Evolutionary conservation across 2,797 vertebrate species (phyloP), one percentile per base, ranked within the genome.

Genomic region (Huso huso): DNA sequence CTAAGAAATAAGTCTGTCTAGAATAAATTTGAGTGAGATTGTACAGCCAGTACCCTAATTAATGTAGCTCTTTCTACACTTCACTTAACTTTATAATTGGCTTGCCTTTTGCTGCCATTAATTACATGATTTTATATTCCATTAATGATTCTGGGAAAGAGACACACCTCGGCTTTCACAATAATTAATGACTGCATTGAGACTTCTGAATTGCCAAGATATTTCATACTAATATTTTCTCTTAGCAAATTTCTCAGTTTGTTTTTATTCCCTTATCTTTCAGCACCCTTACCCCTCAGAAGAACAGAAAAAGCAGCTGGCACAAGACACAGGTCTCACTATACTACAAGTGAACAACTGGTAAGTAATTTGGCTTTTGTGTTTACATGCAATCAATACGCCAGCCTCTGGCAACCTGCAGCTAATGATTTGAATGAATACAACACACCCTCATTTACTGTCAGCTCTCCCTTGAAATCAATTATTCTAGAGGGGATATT

Each of bases 261-360:
- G 49, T 75, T 76, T 78, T 77, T 84, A 66, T 80, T 84, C 80
- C 87, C 72, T 75, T 86, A 65, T 84, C 75, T 82, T 83, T 48
- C 82, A 99, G 96, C 96, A 99, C 80, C 96, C 96, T 63, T 99
- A 99, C 86, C 96, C 96, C 69, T 99, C 96, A 87, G 96, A 99
- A 92, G 96, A 99, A 88, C 96, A 99, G 94, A 99, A 99, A 92
- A 99, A 99, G 81, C 96, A 99, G 88, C 90, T 99, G 91, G 96
- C 96, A 79, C 96, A 99, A 89, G 96, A 99, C 86, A 99, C 96
- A 9, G 96, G 96, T 77, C 95, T 99, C 85, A 98, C 96, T 86
- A 99, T 99, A 89, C 93, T 99, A 88, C 96, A 99, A 93, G 95
- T 97, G 88, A 97, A 97, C 93, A 97, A 97, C 73, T 96, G 95